phyloP scores from a whole-genome alignment of 2,888 invertebrate species.

The Dendrolimus pini region DNA sequence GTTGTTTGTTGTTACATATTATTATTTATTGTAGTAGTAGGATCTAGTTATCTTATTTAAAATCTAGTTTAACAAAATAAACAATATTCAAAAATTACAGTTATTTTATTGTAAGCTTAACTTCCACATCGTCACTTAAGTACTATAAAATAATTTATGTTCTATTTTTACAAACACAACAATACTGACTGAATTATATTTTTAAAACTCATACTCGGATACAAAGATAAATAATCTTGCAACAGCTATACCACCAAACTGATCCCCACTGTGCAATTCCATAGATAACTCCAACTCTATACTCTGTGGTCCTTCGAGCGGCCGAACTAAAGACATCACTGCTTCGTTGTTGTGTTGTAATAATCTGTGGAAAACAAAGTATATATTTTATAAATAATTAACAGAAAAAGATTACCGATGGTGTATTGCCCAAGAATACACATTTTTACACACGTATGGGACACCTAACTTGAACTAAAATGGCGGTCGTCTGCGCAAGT shows the following conservation, averaged over 20 bases:
- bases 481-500: too few relatives aligned
- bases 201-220: slow-evolving; percentile 84
- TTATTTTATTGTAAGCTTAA: slow-evolving; percentile 2
- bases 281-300: slow-evolving; percentile 91
- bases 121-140: not conserved
- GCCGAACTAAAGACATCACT: slow-evolving; percentile 82
- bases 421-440: too few relatives aligned
- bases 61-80: not conserved
- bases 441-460: too few relatives aligned
- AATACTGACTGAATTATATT: not conserved
- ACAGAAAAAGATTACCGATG: too few relatives aligned
- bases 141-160: slow-evolving; percentile 1
- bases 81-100: slow-evolving; percentile 1
- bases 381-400: too few relatives aligned
- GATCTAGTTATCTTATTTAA: too few relatives aligned
- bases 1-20: too few relatives aligned
- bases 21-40: too few relatives aligned
- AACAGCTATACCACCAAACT: slow-evolving; percentile 88
- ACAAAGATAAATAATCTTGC: slow-evolving; percentile 92
- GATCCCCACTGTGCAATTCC: slow-evolving; percentile 85
- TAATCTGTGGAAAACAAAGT: slow-evolving; percentile 45
- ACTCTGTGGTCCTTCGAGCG: slow-evolving; percentile 92
- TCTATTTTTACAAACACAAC: not conserved
- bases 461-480: too few relatives aligned
- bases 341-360: slow-evolving; percentile 80